Evolutionary conservation across 2,888 invertebrate genomes (phyloP).

Genomic region (Drosophila tanythrix): DNA sequence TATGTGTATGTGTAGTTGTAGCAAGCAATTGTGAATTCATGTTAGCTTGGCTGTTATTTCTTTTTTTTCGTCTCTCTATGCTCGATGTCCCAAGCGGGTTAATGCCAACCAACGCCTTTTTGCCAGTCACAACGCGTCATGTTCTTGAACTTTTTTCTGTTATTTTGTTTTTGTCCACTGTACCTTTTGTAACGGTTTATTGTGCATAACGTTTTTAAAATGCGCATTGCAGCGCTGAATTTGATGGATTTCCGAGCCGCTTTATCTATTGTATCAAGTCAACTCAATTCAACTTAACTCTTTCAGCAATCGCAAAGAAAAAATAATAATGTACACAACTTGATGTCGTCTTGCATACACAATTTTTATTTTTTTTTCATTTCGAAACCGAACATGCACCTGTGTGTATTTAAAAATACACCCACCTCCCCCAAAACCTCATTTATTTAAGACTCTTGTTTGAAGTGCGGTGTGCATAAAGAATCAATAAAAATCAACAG

Average conservation of each 20-base stretch:
- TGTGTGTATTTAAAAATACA: constrained; percentile 55
- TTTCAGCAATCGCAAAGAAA: constrained; percentile 29
- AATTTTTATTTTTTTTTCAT: constrained; percentile 59
- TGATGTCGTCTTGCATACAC: constrained; percentile 68
- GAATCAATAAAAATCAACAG: constrained; percentile 27
- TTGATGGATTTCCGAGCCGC: constrained; percentile 60
- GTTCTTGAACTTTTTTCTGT: constrained; percentile 70
- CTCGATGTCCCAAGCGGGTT: constrained; percentile 71
- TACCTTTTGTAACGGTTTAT: constrained; percentile 60
- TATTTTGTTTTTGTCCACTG: constrained; percentile 24
- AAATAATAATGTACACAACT: constrained; percentile 33
- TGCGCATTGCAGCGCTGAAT: constrained; percentile 45
- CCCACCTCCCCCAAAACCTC: constrained; percentile 11
- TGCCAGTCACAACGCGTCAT: constrained; percentile 47
- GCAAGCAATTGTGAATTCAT: constrained; percentile 51
- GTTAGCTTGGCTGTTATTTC: constrained; percentile 36
- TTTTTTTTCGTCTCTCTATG: constrained; percentile 37
- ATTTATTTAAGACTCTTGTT: constrained; percentile 48
- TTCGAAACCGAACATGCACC: constrained; percentile 66
- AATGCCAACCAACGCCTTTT: constrained; percentile 64
- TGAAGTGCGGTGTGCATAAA: constrained; percentile 31
- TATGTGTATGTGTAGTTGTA: neutral
- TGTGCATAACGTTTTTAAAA: constrained; percentile 44
- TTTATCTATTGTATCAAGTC: constrained; percentile 59
- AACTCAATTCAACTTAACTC: constrained; percentile 28